Evolutionary conservation across 2,113 vertebrate species (phyloP).

Genomic region (Xiphophorus maculatus): DNA sequence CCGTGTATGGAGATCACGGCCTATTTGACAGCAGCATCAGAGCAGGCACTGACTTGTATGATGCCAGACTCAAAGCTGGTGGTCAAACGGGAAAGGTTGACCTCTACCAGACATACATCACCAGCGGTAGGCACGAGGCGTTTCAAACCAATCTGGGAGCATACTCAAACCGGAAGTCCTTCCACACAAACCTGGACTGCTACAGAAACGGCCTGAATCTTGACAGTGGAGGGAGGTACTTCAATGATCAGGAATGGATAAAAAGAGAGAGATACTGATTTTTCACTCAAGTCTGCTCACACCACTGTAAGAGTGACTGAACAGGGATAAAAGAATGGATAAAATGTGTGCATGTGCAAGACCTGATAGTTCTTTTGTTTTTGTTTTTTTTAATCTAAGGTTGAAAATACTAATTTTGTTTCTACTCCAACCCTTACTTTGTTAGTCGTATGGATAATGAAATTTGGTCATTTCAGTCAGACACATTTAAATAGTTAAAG

Average conservation of each 20-base stretch:
- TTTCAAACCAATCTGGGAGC: conserved; percentile 64
- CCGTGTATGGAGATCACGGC: conserved; percentile 43
- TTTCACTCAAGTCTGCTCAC: neutral
- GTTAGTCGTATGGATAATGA: neutral
- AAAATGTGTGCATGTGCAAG: conserved; percentile 13
- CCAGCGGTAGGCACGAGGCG: conserved; percentile 63
- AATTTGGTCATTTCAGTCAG: neutral
- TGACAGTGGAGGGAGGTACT: conserved; percentile 55
- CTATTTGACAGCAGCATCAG: conserved; percentile 52
- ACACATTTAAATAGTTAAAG: neutral
- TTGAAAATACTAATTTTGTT: neutral
- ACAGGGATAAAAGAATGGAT: neutral
- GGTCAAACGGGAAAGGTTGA: conserved; percentile 57
- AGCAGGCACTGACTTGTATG: conserved; percentile 55
- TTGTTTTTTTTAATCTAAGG: neutral
- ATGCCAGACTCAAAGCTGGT: conserved; percentile 47
- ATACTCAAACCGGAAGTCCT: conserved; percentile 62
- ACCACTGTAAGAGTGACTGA: neutral
- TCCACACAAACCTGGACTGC: conserved; percentile 65
- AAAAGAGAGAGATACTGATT: conserved; percentile 68
- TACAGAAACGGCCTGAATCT: conserved; percentile 64
- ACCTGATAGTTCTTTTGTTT: too few relatives aligned
- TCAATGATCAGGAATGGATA: conserved; percentile 71
- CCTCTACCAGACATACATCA: conserved; percentile 72
- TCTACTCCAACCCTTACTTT: neutral